Evolutionary conservation across 2,113 vertebrate species (phyloP).

Genomic region (Sterrhoptilus dennistouni): DNA sequence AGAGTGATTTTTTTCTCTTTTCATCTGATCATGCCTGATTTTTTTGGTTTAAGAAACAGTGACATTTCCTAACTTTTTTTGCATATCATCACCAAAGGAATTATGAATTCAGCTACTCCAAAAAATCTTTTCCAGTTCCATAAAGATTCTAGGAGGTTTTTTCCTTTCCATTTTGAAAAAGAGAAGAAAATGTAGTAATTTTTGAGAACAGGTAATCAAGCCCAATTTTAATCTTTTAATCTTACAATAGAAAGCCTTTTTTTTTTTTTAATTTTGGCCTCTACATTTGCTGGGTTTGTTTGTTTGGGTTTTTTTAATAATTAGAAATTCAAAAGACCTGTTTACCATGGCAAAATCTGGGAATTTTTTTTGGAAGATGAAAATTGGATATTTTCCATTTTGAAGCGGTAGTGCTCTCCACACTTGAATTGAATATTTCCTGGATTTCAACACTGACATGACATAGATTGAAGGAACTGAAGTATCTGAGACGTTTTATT

Average conservation of each 20-base stretch:
- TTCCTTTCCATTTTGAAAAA: neutral
- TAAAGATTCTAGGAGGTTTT: neutral
- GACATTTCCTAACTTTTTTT: neutral
- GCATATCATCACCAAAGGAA: neutral
- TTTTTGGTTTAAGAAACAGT: neutral
- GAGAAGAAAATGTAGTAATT: neutral
- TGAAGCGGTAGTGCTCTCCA: neutral
- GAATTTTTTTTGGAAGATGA: neutral
- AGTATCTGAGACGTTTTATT: neutral
- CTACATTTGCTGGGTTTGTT: accelerated
- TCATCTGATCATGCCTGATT: neutral
- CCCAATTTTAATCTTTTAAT: neutral
- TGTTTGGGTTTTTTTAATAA: neutral
- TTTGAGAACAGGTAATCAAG: neutral
- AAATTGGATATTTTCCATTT: neutral
- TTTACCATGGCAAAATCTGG: neutral
- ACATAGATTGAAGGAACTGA: neutral
- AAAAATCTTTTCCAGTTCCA: neutral
- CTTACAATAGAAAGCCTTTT: neutral
- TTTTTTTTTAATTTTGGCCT: neutral
- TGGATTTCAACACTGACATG: neutral
- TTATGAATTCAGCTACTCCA: neutral
- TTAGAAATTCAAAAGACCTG: accelerated
- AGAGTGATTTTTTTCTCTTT: neutral
- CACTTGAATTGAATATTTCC: neutral